Conservation (phyloP, 1,140 invertebrate species). For the Hyles vespertilio region DNA sequence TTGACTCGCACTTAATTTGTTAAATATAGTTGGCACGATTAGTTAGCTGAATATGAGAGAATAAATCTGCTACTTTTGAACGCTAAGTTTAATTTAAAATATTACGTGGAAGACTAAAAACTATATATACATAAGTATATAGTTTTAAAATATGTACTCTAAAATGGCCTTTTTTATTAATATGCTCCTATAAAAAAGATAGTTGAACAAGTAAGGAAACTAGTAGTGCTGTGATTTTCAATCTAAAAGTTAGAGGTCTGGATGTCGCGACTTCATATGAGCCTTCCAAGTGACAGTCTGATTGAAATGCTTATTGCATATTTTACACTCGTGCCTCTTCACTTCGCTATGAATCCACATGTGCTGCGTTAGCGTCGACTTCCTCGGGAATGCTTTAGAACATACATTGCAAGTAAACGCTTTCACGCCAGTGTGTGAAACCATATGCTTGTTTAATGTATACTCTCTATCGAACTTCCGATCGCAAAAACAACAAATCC, state of each 20-base stretch:
- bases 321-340: slow-evolving; percentile 76
- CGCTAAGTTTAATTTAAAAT: too few species aligned
- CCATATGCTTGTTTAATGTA: slow-evolving; percentile 22
- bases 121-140: too few species aligned
- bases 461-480: slow-evolving; percentile 21
- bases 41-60: too few species aligned
- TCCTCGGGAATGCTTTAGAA: slow-evolving; percentile 31
- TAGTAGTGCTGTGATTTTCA: too few species aligned
- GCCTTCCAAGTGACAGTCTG: slow-evolving; percentile 29
- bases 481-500: slow-evolving; percentile 21
- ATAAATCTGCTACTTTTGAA: too few species aligned
- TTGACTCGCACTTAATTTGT: too few species aligned
- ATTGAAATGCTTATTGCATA: slow-evolving; percentile 64
- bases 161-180: too few species aligned
- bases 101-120: too few species aligned
- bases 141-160: too few species aligned
- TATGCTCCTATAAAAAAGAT: too few species aligned
- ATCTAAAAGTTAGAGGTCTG: slow-evolving; percentile 22
- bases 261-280: slow-evolving; percentile 43
- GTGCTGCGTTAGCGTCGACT: slow-evolving; percentile 34
- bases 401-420: slow-evolving; percentile 68
- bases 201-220: too few species aligned
- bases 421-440: slow-evolving; percentile 64
- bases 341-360: slow-evolving; percentile 75
- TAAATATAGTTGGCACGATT: too few species aligned